Evolutionary conservation across 2,797 vertebrate species (phyloP).

Genomic region (Chelon labrosus): DNA sequence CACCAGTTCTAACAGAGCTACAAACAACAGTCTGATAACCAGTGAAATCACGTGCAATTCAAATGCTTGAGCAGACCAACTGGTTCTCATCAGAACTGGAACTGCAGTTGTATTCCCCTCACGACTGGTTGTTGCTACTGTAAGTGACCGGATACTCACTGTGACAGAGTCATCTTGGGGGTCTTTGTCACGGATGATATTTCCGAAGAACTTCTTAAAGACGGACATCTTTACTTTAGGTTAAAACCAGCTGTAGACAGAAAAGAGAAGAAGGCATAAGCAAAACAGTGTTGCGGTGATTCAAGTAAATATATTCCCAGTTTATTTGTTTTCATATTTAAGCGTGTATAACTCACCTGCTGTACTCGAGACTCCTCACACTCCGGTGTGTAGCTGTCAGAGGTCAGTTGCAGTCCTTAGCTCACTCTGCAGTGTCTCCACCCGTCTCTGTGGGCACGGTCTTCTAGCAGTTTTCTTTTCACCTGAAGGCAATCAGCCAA

Average conservation of each 20-base stretch:
- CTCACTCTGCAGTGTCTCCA: conserved; percentile 32
- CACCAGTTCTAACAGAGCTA: no score
- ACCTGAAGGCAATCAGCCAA: conserved; percentile 50
- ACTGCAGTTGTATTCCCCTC: not conserved
- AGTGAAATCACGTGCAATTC: no score
- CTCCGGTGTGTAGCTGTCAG: not conserved
- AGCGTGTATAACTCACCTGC: conserved; percentile 36
- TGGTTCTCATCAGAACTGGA: not conserved
- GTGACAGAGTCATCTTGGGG: conserved; percentile 8
- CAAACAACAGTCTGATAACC: no score
- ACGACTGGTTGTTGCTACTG: not conserved
- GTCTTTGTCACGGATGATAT: conserved; percentile 47
- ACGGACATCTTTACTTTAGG: conserved; percentile 82
- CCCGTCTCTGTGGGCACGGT: conserved; percentile 17
- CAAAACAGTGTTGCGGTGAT: not conserved
- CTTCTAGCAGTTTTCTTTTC: conserved; percentile 17
- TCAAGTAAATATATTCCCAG: no score
- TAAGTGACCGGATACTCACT: conserved; percentile 50
- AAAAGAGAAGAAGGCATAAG: not conserved
- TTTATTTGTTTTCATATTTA: not conserved
- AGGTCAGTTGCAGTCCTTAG: conserved; percentile 6
- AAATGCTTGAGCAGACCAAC: not conserved
- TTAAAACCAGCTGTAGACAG: not conserved
- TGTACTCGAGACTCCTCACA: conserved; percentile 11
- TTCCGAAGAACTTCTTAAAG: conserved; percentile 83